Percentiles rank a stretch among this genome's conserved stretches.
These are phyloP conservation scores for Misgurnus anguillicaudatus DNA, from an alignment of 2,113 vertebrate species.

Conservation along the genomic window DNA sequence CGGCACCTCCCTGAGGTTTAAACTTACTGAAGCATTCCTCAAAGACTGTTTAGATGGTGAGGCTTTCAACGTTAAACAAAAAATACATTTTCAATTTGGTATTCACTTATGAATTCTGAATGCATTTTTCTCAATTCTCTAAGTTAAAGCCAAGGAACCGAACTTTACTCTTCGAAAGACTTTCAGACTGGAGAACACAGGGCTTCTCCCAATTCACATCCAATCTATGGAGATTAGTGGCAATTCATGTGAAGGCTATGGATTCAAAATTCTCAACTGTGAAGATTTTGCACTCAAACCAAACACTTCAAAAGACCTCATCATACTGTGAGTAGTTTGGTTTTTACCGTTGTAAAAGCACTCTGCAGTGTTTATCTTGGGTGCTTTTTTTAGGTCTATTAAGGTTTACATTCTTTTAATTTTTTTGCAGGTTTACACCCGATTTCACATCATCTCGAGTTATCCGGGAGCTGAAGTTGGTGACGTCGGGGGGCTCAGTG, in stretches of 20 bases:
- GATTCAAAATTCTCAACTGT: slow-evolving; percentile 98
- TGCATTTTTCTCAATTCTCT: slow-evolving; percentile 68
- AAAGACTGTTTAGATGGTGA: slow-evolving; percentile 97
- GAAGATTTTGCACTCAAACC: slow-evolving; percentile 92
- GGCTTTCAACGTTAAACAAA: slow-evolving; percentile 55
- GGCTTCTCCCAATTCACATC: slow-evolving; percentile 87
- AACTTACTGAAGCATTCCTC: slow-evolving; percentile 93
- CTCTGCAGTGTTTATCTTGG: background rate
- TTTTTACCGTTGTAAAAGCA: background rate
- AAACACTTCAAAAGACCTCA: slow-evolving; percentile 93
- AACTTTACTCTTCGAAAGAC: slow-evolving; percentile 92
- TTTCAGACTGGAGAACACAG: slow-evolving; percentile 94
- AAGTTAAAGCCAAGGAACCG: slow-evolving; percentile 88
- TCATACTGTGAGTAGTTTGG: slow-evolving; percentile 86
- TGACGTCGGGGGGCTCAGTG: slow-evolving; percentile 89
- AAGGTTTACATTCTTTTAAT: background rate
- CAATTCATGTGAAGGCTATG: slow-evolving; percentile 91
- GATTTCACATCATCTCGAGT: slow-evolving; percentile 98
- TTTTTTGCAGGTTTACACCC: slow-evolving; percentile 90
- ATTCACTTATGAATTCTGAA: too few species aligned
- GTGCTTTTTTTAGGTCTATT: background rate
- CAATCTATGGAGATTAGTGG: slow-evolving; percentile 90
- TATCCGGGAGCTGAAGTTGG: slow-evolving; percentile 91
- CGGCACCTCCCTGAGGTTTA: slow-evolving; percentile 92
- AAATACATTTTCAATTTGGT: background rate